Base-by-base conservation (phyloP, 2,113 vertebrate species). In the Lutjanus erythropterus region DNA sequence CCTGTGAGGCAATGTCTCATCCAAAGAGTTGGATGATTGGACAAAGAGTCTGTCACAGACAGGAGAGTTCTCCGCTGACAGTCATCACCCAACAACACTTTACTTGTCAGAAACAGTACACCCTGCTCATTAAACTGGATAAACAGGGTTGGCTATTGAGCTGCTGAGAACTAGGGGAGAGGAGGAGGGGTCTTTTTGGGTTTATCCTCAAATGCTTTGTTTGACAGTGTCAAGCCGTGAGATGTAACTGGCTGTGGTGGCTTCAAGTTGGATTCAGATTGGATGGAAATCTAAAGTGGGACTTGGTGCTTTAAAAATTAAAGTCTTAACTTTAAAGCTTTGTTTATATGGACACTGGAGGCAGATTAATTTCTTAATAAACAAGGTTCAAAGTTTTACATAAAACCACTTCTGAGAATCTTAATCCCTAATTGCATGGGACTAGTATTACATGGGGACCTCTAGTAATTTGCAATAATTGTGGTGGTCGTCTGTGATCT, bases 81-180 rank as follows among this genome's bases (percentile, higher is more conserved):
- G 56, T 62, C 49, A 73, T 33, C 61, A 25, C 19, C 73, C 49
- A 75, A 25, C 46, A 65, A 46, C 52, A 68, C 66, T 46, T 60
- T 27, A 72, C 60, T 59, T 65, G 66, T 52, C 37, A 75, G 41
- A 80, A 71, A 65, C 50, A 16, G 14, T 52, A 31, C 35, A 21
- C 33, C 31, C 9, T 67, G n/a, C 66, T 78, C 76, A 78, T 75
- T 83, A 70, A 78, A 83, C 58, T 29, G 49, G 70, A 83, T 44
- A 39, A 72, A 31, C 11, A 59, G 21, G 18, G n/a, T 39, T 25
- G 33, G 27, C 58, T 73, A 5, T 29, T 37, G 33, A 81, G 81
- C 49, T 46, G 31, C 21, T 68, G 19, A 35, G 35, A 62, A 55
- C n/a, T 6, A 0, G 19, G 37, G 50, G 12, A 37, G 37, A 33